Percentiles rank a stretch among this genome's conserved stretches.
These are phyloP conservation scores for Pollachius pollachius DNA, from an alignment of 2,113 vertebrate genomes.

Conservation along the genomic window DNA sequence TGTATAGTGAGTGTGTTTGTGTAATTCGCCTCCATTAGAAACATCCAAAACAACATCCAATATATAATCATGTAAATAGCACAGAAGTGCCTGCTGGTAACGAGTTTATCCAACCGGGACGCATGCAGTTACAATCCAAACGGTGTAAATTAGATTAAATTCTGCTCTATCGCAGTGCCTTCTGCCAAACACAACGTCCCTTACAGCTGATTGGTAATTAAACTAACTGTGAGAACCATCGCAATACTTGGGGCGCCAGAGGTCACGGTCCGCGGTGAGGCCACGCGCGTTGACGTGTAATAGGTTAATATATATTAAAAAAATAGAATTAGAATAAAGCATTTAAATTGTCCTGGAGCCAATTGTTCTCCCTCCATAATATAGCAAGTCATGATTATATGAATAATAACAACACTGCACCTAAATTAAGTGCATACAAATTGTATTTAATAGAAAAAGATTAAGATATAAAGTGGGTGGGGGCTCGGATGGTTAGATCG, in stretches of 20 bases:
- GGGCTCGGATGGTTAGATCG: too few species aligned
- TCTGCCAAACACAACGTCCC: conserved; percentile 51
- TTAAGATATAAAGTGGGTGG: too few species aligned
- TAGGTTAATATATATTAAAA: too few species aligned
- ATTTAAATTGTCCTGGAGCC: too few species aligned
- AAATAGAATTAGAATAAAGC: too few species aligned
- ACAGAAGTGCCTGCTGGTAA: conserved; percentile 57
- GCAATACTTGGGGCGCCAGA: conserved; percentile 39
- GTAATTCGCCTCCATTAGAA: conserved; percentile 50
- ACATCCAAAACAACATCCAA: conserved; percentile 37
- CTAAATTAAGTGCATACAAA: too few species aligned
- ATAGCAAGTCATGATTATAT: too few species aligned
- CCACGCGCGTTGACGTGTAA: conserved; percentile 21
- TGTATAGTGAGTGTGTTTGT: conserved; percentile 50
- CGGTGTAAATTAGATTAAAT: conserved; percentile 68
- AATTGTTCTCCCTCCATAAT: too few species aligned
- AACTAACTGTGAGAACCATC: conserved; percentile 57
- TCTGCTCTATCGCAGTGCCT: conserved; percentile 46
- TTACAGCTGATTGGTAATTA: conserved; percentile 61
- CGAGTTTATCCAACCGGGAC: conserved; percentile 70
- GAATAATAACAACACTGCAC: too few species aligned
- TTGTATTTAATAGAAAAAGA: too few species aligned
- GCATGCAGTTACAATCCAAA: conserved; percentile 47
- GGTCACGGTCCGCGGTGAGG: conserved; percentile 59
- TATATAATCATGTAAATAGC: conserved; percentile 66